A percentile compares a stretch with the other conserved stretches of the same genome.
phyloP scores from a whole-genome alignment of 2,797 vertebrate species.

The Sebastiscus albofasciatus region DNA sequence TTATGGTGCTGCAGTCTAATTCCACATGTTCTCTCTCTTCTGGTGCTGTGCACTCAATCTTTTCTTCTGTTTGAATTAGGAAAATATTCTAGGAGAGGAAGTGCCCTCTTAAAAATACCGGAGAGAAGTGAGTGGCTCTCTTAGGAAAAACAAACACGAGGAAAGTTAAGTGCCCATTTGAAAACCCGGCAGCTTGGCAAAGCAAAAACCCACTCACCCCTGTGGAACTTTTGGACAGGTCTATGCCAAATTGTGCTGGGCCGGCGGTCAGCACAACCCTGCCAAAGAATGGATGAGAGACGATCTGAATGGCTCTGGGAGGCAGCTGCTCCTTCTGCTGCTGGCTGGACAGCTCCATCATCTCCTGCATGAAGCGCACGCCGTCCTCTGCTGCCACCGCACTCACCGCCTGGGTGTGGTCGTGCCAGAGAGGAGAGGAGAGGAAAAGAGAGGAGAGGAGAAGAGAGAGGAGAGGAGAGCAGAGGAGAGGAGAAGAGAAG shows the following conservation, averaged over 20 bases:
- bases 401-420: constrained; percentile 88
- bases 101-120: constrained; percentile 15
- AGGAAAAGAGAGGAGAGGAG: not conserved
- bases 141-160: constrained; percentile 28
- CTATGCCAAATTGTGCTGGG: constrained; percentile 95
- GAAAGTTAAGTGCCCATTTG: constrained; percentile 1
- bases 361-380: constrained; percentile 99
- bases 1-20: not conserved
- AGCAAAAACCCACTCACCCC: constrained; percentile 85
- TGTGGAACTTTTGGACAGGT: constrained; percentile 93
- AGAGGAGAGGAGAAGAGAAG: not conserved
- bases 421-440: not conserved
- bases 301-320: constrained; percentile 95
- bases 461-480: not conserved
- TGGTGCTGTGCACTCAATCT: not conserved
- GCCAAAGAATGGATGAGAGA: constrained; percentile 96
- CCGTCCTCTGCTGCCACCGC: constrained; percentile 96
- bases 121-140: not conserved
- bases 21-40: not conserved
- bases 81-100: constrained; percentile 19
- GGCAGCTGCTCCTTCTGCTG: constrained; percentile 99
- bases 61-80: not conserved
- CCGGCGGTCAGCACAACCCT: constrained; percentile 97
- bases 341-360: constrained; percentile 99
- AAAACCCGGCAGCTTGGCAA: constrained; percentile 13